Evolutionary conservation across 2,113 vertebrate species (phyloP).

Genomic region (Herpetotheres cachinnans): DNA sequence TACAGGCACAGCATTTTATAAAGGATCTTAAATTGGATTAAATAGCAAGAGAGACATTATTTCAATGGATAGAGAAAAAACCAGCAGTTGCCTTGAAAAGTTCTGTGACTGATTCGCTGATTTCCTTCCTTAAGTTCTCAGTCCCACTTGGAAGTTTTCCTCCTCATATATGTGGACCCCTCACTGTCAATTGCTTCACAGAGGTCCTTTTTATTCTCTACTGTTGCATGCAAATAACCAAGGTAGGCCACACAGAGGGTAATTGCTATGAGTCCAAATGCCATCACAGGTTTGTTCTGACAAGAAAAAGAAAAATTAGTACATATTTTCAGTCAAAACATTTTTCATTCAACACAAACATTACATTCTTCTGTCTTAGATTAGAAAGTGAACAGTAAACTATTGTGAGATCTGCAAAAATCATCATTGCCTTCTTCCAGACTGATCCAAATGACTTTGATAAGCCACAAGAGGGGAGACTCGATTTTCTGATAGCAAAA

Average conservation of each 20-base stretch:
- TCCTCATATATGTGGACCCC: conserved; percentile 83
- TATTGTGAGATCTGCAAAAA: neutral
- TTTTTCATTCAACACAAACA: neutral
- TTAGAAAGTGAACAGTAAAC: neutral
- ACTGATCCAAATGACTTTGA: neutral
- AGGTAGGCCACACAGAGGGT: conserved; percentile 90
- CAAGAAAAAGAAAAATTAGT: neutral
- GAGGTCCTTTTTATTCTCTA: conserved; percentile 87
- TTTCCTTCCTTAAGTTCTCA: conserved; percentile 54
- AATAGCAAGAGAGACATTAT: neutral
- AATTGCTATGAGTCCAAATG: conserved; percentile 84
- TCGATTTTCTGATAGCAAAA: neutral
- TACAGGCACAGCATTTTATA: neutral
- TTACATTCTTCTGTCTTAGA: neutral
- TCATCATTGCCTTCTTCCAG: neutral
- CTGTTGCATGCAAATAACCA: conserved; percentile 87
- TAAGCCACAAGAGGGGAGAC: neutral
- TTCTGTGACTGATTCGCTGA: neutral
- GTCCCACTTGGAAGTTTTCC: conserved; percentile 92
- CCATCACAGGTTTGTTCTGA: conserved; percentile 96
- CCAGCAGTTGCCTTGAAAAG: neutral
- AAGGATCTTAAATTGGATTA: neutral
- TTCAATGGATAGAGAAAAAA: neutral
- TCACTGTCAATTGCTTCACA: conserved; percentile 89
- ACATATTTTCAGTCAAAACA: neutral